These are phyloP conservation scores for Sebastes nivosus DNA, from an alignment of 2,797 vertebrate genomes.

Conservation along the genomic window DNA sequence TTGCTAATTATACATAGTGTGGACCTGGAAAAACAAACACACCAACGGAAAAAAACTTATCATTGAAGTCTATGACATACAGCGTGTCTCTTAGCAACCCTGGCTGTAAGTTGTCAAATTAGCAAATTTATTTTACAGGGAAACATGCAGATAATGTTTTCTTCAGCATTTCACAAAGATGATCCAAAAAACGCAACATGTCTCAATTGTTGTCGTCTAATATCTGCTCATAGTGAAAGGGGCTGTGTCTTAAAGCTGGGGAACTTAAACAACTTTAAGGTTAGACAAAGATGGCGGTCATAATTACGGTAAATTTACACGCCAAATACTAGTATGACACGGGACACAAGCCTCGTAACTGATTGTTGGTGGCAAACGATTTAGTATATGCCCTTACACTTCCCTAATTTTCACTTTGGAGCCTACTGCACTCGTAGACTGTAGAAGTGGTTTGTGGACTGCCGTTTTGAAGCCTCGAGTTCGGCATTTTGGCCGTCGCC, in stretches of 20 bases:
- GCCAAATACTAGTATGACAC: not conserved
- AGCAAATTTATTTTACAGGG: not conserved
- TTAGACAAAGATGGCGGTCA: not conserved
- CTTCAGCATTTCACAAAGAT: not conserved
- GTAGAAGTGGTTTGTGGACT: not conserved
- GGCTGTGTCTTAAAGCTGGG: not conserved
- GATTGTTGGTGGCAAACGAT: not conserved
- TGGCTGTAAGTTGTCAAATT: not conserved
- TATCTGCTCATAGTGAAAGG: not conserved
- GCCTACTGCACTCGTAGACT: not conserved
- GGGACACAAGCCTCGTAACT: not conserved
- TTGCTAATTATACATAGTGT: not conserved
- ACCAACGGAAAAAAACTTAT: not conserved
- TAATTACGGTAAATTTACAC: not conserved
- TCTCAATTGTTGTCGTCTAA: not conserved
- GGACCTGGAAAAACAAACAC: not conserved
- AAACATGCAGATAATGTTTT: not conserved
- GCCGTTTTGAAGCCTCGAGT: not conserved
- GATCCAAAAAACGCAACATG: not conserved
- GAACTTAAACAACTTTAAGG: not conserved
- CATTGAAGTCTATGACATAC: not conserved
- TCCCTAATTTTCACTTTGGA: fast-evolving
- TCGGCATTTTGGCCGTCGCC: not conserved
- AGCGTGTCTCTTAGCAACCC: not conserved
- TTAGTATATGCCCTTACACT: not conserved